These are phyloP conservation scores for Maconellicoccus hirsutus DNA, from an alignment of 1,140 invertebrate genomes.

Conservation along the genomic window DNA sequence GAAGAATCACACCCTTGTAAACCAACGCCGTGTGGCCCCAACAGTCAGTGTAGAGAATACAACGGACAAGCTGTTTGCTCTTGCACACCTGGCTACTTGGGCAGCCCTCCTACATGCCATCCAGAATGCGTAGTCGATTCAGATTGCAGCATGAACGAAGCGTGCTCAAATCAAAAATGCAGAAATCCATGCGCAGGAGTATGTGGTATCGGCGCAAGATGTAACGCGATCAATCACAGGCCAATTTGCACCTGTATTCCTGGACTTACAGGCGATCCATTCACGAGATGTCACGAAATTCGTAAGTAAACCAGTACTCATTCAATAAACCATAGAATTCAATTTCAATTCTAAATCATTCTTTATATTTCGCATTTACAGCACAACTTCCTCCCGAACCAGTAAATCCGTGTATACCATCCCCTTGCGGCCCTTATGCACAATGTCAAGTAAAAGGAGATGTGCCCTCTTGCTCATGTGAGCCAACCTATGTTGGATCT, in stretches of 20 bases:
- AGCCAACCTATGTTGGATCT: constrained; percentile 43
- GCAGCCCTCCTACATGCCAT: constrained; percentile 56
- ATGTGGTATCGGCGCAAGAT: constrained; percentile 56
- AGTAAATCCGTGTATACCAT: constrained; percentile 49
- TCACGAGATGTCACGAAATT: constrained; percentile 45
- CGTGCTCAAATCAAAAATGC: constrained; percentile 52
- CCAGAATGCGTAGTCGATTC: constrained; percentile 59
- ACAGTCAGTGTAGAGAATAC: constrained; percentile 56
- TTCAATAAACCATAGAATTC: constrained; percentile 8
- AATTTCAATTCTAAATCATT: constrained; percentile 34
- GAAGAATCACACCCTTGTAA: constrained; percentile 31
- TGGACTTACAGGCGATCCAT: constrained; percentile 61
- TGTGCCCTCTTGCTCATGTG: constrained; percentile 50
- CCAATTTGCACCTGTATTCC: constrained; percentile 58
- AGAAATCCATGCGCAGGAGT: constrained; percentile 50
- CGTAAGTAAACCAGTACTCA: constrained; percentile 32
- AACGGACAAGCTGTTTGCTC: constrained; percentile 55
- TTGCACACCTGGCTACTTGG: constrained; percentile 54
- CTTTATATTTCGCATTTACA: constrained; percentile 25
- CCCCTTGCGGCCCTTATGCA: constrained; percentile 57
- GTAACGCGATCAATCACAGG: constrained; percentile 57
- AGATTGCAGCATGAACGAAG: constrained; percentile 48
- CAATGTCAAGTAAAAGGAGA: constrained; percentile 47
- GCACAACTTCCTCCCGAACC: constrained; percentile 34
- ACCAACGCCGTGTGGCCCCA: constrained; percentile 54